Evolutionary conservation across 2,113 vertebrate species (phyloP), one percentile per base, ranked within the genome.

Genomic region (Pleuronectes platessa): DNA sequence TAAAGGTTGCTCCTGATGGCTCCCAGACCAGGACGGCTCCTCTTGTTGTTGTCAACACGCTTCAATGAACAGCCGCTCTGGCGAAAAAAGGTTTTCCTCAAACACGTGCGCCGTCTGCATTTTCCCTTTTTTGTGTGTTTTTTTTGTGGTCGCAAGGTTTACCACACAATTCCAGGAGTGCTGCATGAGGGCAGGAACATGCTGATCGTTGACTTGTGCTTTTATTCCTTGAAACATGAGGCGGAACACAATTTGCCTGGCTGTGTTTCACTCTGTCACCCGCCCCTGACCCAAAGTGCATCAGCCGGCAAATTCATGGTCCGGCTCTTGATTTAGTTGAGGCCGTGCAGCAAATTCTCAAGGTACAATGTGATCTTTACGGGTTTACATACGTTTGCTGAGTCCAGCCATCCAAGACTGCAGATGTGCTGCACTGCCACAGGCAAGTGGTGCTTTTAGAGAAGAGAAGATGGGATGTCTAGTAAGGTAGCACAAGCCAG

Each of bases 1-100:
- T 78, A 62, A 45, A 76, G 73, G 76, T 62, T 84, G 80, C 81
- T 71, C 64, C 62, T 81, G 87, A 86, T 82, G 86, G 82, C 76
- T 84, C 68, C 63, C 69, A 73, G 81, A 85, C 60, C 64, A 66
- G 60, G 63, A 58, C 58, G 21, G 56, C 70, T 68, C 78, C 76
- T 78, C 53, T 65, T 67, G 75, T 84, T 58, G 51, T 71, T 82
- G 74, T 84, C 55, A 64, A 69, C 80, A 84, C 11, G 83, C 78
- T 76, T 89, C 81, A 74, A 69, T 84, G 81, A 79, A 74, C 85
- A 79, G 10, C 69, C 18, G 31, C 77, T 61, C 55, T 3, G 12
- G 55, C 49, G 62, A 65, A 85, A 31, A 81, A 78, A 68, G 62
- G 18, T 68, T 87, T 86, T 76, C 42, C 47, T 72, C 45, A 40